Percentiles rank a stretch among this genome's conserved stretches.
Evolutionary conservation across 2,113 vertebrate genomes (phyloP).

Genomic region (Zosterops lateralis): DNA sequence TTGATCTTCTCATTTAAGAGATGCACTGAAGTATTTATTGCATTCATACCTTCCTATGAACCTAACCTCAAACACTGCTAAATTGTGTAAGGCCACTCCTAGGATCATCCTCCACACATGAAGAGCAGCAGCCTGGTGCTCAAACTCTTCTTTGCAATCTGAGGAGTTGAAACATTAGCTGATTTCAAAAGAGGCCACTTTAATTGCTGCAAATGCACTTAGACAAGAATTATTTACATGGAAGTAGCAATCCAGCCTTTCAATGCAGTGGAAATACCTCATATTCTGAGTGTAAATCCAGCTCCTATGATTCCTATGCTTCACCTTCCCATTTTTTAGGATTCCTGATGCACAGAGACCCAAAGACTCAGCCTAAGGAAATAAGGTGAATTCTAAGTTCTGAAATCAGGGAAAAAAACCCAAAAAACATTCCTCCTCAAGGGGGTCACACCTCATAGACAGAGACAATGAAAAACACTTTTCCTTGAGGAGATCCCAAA

Average conservation of each 20-base stretch:
- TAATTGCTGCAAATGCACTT: background rate
- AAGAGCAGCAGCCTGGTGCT: background rate
- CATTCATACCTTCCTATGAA: background rate
- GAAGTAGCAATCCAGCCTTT: background rate
- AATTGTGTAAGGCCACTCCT: background rate
- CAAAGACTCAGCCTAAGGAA: background rate
- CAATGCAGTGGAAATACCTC: background rate
- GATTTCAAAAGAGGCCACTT: background rate
- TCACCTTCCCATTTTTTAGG: background rate
- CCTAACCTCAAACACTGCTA: background rate
- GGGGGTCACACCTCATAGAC: background rate
- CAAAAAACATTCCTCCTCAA: rapidly evolving
- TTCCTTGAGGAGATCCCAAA: background rate
- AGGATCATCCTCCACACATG: too few species aligned
- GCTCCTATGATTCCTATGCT: background rate
- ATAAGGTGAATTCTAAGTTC: background rate
- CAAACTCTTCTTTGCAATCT: background rate
- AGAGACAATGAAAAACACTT: background rate
- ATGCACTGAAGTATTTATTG: background rate
- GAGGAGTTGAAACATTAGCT: background rate
- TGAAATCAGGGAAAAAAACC: background rate
- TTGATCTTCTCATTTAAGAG: background rate
- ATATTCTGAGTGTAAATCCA: background rate
- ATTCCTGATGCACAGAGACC: background rate
- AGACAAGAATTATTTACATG: background rate